Percentiles rank a stretch among this genome's conserved stretches.
Evolutionary conservation across 2,888 invertebrate species (phyloP).

Genomic region (Leucozona laternaria): DNA sequence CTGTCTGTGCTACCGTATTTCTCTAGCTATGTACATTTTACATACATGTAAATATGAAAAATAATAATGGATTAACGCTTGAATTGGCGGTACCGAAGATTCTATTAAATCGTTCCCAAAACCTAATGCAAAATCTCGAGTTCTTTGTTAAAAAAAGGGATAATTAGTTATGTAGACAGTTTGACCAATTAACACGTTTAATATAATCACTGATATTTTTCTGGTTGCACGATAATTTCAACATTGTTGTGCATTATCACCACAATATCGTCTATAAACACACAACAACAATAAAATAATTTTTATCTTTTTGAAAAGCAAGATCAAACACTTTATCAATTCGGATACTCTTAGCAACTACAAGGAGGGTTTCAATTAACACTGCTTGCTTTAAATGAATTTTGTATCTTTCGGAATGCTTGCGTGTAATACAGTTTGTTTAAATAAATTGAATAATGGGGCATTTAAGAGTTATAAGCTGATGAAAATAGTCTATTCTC

Average conservation of each 20-base stretch:
- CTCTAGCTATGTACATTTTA: no score
- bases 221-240: no score
- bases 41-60: no score
- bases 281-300: background rate
- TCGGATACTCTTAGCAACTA: constrained; percentile 5
- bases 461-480: constrained; percentile 43
- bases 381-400: constrained; percentile 3
- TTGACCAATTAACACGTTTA: no score
- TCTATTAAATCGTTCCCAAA: no score
- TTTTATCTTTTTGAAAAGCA: background rate
- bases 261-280: background rate
- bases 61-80: no score
- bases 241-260: background rate
- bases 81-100: no score
- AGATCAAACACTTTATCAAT: constrained; percentile 26
- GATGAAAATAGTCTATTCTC: background rate
- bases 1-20: no score
- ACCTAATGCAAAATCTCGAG: no score
- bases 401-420: constrained; percentile 2
- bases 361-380: constrained; percentile 31
- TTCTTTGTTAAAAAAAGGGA: no score
- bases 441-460: constrained; percentile 60
- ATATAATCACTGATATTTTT: no score
- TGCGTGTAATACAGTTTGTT: constrained; percentile 10
- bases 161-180: no score